phyloP scores from a whole-genome alignment of 2,888 invertebrate genomes.

The Dyspetes luteomarginatus region DNA sequence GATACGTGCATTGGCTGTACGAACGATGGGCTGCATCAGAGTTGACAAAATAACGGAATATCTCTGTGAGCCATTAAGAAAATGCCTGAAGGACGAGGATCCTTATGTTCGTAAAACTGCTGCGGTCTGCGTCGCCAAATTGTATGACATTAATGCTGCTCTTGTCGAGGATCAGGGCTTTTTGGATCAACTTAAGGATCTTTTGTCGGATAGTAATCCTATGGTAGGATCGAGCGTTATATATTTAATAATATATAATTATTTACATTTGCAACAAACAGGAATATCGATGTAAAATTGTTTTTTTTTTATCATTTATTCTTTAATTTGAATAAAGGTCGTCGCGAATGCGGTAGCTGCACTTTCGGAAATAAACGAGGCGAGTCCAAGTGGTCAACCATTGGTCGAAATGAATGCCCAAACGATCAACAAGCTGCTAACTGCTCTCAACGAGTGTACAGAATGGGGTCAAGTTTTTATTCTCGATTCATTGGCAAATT shows the following conservation, averaged over 20 bases:
- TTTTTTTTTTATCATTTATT: slow-evolving; percentile 21
- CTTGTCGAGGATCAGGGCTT: slow-evolving; percentile 94
- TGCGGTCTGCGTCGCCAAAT: slow-evolving; percentile 99
- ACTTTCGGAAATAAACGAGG: slow-evolving; percentile 98
- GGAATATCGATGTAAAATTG: slow-evolving; percentile 4
- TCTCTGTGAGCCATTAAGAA: slow-evolving; percentile 98
- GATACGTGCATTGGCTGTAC: slow-evolving; percentile 98
- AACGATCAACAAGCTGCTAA: slow-evolving; percentile 98
- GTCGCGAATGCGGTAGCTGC: slow-evolving; percentile 99
- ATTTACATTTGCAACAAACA: neutral
- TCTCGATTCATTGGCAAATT: slow-evolving; percentile 98
- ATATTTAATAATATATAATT: neutral
- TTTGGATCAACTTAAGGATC: slow-evolving; percentile 97
- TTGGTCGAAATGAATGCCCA: slow-evolving; percentile 98
- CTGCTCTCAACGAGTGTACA: slow-evolving; percentile 99
- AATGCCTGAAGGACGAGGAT: slow-evolving; percentile 97
- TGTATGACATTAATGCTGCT: slow-evolving; percentile 95
- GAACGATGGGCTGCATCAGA: slow-evolving; percentile 99
- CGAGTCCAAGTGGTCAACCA: slow-evolving; percentile 96
- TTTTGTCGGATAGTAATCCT: slow-evolving; percentile 99
- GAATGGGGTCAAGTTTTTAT: slow-evolving; percentile 99
- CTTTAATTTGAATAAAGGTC: slow-evolving; percentile 87
- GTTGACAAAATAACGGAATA: slow-evolving; percentile 99
- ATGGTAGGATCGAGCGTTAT: slow-evolving; percentile 88
- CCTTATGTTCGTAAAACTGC: slow-evolving; percentile 99